Evolutionary conservation across 2,888 invertebrate genomes (phyloP).

Genomic region (Cyaniris semiargus): DNA sequence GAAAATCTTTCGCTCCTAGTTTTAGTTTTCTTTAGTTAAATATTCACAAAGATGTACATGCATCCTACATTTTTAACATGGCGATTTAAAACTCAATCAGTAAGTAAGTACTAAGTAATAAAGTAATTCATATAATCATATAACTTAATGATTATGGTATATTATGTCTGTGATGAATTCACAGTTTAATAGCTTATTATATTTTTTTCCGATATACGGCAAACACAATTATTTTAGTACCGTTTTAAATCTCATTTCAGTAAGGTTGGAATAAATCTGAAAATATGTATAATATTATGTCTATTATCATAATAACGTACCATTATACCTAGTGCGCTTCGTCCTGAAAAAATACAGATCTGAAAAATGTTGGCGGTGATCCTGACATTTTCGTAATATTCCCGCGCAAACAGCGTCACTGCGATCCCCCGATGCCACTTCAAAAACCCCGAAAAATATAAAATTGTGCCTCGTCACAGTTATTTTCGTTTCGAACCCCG

Average conservation of each 20-base stretch:
- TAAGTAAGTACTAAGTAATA: too few relatives aligned
- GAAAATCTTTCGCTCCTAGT: conserved; percentile 7
- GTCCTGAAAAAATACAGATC: neutral
- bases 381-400: neutral
- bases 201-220: neutral
- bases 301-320: neutral
- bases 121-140: too few relatives aligned
- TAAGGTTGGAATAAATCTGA: neutral
- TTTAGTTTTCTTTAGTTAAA: neutral
- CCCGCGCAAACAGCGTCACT: neutral
- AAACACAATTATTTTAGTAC: neutral
- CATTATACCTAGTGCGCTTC: neutral
- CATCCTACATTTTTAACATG: neutral
- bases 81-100: neutral
- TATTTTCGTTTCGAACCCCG: neutral
- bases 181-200: too few relatives aligned
- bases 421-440: neutral
- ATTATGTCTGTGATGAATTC: too few relatives aligned
- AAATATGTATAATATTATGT: neutral
- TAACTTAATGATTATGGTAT: too few relatives aligned
- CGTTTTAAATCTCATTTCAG: neutral
- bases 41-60: neutral
- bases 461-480: conserved; percentile 11
- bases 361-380: neutral
- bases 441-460: neutral